These are phyloP conservation scores for Drosophila recens DNA, from an alignment of 2,888 invertebrate genomes.

Conservation along the genomic window DNA sequence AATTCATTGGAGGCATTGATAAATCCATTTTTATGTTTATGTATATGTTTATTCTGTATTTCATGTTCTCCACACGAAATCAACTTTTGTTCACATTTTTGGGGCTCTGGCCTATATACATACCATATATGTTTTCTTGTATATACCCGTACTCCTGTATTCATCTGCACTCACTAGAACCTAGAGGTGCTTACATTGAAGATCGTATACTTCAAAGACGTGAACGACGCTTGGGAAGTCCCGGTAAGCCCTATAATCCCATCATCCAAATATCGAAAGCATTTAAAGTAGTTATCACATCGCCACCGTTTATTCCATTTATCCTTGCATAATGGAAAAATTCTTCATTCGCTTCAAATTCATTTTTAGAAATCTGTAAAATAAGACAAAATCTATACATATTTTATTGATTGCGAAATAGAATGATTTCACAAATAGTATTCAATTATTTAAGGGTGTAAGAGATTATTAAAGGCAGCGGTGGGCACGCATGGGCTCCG, in stretches of 20 bases:
- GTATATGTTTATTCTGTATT: conserved; percentile 47
- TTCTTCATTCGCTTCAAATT: neutral
- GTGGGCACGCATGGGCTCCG: too few relatives aligned
- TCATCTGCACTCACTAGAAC: conserved; percentile 67
- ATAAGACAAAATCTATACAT: neutral
- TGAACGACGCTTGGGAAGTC: conserved; percentile 84
- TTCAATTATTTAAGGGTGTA: too few relatives aligned
- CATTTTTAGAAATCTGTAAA: neutral
- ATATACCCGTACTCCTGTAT: conserved; percentile 43
- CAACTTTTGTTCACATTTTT: conserved; percentile 30
- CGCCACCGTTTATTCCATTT: neutral
- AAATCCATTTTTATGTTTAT: conserved; percentile 1
- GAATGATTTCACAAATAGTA: too few relatives aligned
- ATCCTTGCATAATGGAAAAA: neutral
- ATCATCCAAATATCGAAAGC: conserved; percentile 2
- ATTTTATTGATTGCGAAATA: neutral
- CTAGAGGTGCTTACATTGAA: conserved; percentile 83
- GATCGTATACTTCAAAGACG: conserved; percentile 85
- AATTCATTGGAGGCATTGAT: neutral
- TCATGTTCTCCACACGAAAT: conserved; percentile 38
- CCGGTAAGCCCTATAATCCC: conserved; percentile 80
- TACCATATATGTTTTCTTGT: conserved; percentile 33
- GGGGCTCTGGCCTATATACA: conserved; percentile 60
- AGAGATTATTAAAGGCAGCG: too few relatives aligned
- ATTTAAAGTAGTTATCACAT: conserved; percentile 27